Base-by-base conservation (phyloP, 2,113 vertebrate genomes). In the Aptenodytes patagonicus region DNA sequence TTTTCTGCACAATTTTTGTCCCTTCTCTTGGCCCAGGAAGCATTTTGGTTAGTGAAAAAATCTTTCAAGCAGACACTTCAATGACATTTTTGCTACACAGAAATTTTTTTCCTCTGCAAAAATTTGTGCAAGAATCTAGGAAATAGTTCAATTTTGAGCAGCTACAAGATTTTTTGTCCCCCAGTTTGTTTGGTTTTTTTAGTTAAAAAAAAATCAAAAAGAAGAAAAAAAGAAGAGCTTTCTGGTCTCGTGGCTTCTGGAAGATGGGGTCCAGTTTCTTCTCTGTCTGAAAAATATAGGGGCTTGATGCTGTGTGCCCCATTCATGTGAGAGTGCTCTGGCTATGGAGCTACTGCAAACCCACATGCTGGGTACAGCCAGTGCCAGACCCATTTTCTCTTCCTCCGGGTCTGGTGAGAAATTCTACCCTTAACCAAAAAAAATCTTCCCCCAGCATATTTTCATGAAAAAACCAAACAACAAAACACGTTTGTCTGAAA, bases 151-250 rank as follows among this genome's bases (percentile, higher is more conserved):
- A 8, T 68, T 51, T 51, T 54, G 12, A 76, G n/a, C 25, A 90
- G 26, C 10, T 55, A 8, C 11, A 19, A 62, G 17, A 29, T 36
- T 42, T 49, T 81, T 78, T 42, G 2, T 15, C 25, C 5, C 8
- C 2, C 9, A 14, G 1, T 29, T n/a, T 51, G 2, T 34, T 28
- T 42, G 2, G 0, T 4, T 12, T 75, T 55, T 83, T n/a, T n/a
- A n/a, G n/a, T n/a, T n/a, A 58, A 54, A 18, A 22, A 46, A 28
- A 28, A 47, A 21, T 17, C 5, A 10, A 29, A 58, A 38, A 16
- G 6, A 12, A 9, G 1, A 2, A 34, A 16, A 29, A 66, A 49
- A 22, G 0, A 60, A 55, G 13, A 51, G 1, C 2, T 7, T 66
- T 68, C 44, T 89, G 15, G 10, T 32, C 28, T 75, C 3, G 1